Base-by-base conservation (phyloP, 2,797 vertebrate genomes). In the Sebastes reedi region DNA sequence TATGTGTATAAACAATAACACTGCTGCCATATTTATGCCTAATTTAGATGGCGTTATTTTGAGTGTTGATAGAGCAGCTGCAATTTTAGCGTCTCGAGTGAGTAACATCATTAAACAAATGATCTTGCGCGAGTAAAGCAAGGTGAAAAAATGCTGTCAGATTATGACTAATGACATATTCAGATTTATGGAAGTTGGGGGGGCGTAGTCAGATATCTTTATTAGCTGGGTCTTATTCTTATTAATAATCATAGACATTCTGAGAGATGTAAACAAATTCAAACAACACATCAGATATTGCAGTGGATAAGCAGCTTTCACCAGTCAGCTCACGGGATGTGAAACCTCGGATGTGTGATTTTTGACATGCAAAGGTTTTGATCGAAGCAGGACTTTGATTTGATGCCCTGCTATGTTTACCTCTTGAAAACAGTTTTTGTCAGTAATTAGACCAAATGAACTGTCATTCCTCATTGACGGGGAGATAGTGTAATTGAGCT, bases 361-460 rank as follows among this genome's bases (percentile, higher is more conserved):
- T 75, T 16, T 80, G 52, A 60, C 12, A 29, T 60, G 4, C 14
- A 22, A n/a, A 52, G 34, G 25, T 59, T 73, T 22, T 27, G 62
- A 74, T 9, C 66, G 59, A 69, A 73, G 73, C 58, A 13, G 58
- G 14, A 58, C 42, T 74, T 62, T 59, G 52, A 72, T 75, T 64
- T 10, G 52, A 60, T 1, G 1, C 46, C 72, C 59, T 24, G 20
- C 50, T 39, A 4, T 75, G 18, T 73, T 78, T 61, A 72, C 32
- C 16, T 69, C 24, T 29, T 24, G 20, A 64, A 58, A 73, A 69
- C 22, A 18, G 52, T 66, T 42, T n/a, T 71, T 58, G 29, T 52
- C 64, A 62, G 58, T 81, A 66, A 82, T 82, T 73, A 77, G 20
- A 79, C 16, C 1, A 65, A 72, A 54, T n/a, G 67, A 52, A 30